phyloP scores from a whole-genome alignment of 2,113 vertebrate genomes.

The Cavia aperea region DNA sequence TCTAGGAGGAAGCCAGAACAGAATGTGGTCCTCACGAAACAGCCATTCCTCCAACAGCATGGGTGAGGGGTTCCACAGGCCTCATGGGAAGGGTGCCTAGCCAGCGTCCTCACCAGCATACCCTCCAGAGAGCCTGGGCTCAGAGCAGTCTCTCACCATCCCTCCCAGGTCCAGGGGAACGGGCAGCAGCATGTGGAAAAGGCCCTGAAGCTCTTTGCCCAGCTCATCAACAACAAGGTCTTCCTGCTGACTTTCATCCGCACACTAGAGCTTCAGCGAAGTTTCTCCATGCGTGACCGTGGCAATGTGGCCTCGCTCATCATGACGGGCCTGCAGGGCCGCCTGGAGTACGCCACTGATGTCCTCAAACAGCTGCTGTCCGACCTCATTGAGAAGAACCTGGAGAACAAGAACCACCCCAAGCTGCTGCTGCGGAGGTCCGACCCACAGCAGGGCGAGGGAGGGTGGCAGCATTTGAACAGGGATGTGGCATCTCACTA shows the following conservation, averaged over 20 bases:
- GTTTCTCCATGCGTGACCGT: conserved; percentile 97
- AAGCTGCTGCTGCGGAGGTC: conserved; percentile 97
- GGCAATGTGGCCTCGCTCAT: conserved; percentile 98
- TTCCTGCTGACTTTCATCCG: conserved; percentile 97
- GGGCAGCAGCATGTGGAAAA: conserved; percentile 96
- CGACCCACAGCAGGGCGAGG: background rate
- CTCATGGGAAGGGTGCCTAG: background rate
- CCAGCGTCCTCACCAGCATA: background rate
- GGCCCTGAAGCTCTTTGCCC: conserved; percentile 94
- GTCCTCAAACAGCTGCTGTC: conserved; percentile 97
- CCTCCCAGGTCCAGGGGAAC: conserved; percentile 89
- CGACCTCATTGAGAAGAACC: conserved; percentile 96
- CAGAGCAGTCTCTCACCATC: fast-evolving
- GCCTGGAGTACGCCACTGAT: conserved; percentile 96
- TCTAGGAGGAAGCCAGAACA: background rate
- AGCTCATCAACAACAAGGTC: conserved; percentile 98
- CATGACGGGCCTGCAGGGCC: conserved; percentile 95
- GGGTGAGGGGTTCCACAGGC: no score
- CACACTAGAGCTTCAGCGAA: conserved; percentile 93
- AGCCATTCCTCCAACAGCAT: fast-evolving
- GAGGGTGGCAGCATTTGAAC: fast-evolving
- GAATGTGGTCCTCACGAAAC: background rate
- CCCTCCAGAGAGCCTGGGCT: background rate
- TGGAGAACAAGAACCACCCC: conserved; percentile 99
- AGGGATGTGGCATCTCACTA: fast-evolving